Base-by-base conservation (phyloP, 1,140 invertebrate genomes). In the Babylonia areolata region DNA sequence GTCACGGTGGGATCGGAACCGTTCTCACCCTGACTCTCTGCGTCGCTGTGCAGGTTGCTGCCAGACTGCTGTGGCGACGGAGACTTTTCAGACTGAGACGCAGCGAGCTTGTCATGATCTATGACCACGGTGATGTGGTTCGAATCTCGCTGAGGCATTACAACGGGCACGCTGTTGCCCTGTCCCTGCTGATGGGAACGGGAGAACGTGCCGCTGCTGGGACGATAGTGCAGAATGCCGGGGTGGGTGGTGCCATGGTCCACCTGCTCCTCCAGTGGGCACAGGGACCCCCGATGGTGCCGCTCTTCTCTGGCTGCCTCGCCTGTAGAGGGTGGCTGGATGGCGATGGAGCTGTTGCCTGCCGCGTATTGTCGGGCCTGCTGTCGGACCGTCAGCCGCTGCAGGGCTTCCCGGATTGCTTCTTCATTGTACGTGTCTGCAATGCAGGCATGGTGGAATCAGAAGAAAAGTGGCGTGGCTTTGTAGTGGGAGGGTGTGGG, bases 291-390 rank as follows among this genome's bases (percentile, higher is more conserved):
- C 2, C 81, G 54, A 17, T 35, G 35, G 23, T 69, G 81, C 2
- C 20, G 58, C 20, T 28, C 33, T 31, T 33, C 58, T 35, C 12
- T 83, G 81, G 54, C 33, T 20, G 46, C 33, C 20, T 46, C 31
- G 81, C 81, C 71, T 71, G 20, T 23, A 31, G 5, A 33, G 51
- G 1, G 88, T 35, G 87, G 84, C 17, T 86, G 86, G 23, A 93
- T 88, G 20, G 90, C 81, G 85, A 86, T 91, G 31, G 92, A 90
- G 31, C 91, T 88, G 73, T 92, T 93, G 51, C 88, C 80, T 3
- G 93, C 90, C n/a, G 92, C 90, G 84, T 94, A 94, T 84, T 94
- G 93, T 1, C 93, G 88, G 9, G 92, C 89, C 81, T 94, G 93
- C 75, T 94, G 93, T 37, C 91, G 75, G 40, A 91, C 37, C 15